These are phyloP conservation scores for Drusus annulatus DNA, from an alignment of 1,140 invertebrate species.

Conservation along the genomic window DNA sequence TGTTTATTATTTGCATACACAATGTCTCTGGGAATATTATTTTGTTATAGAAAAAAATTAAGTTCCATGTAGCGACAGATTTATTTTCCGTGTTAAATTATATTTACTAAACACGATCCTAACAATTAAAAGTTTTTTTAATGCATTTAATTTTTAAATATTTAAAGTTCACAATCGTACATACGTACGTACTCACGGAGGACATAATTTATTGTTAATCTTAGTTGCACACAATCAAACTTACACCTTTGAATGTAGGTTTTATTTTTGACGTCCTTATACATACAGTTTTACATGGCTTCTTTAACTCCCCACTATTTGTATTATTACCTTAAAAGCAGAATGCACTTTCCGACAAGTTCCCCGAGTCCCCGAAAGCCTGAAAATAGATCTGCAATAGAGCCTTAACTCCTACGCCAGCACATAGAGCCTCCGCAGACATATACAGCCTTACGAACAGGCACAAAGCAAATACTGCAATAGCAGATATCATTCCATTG, in stretches of 20 bases:
- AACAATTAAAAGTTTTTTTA: too few relatives aligned
- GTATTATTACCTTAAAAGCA: conserved; percentile 22
- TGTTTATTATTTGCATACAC: neutral
- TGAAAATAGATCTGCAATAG: conserved; percentile 38
- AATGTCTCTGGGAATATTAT: neutral
- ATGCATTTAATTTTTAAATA: too few relatives aligned
- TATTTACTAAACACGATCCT: too few relatives aligned
- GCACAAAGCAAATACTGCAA: conserved; percentile 53
- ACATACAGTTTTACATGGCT: conserved; percentile 1
- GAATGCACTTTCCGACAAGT: conserved; percentile 37
- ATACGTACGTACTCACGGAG: too few relatives aligned
- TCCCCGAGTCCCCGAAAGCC: conserved; percentile 15
- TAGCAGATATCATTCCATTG: conserved; percentile 58
- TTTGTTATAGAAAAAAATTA: too few relatives aligned
- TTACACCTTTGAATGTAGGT: too few relatives aligned
- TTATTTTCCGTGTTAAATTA: too few relatives aligned
- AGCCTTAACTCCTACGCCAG: conserved; percentile 34
- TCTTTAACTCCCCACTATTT: conserved; percentile 15
- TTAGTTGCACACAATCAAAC: too few relatives aligned
- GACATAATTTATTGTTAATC: too few relatives aligned
- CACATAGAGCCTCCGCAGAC: conserved; percentile 21
- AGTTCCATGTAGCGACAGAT: too few relatives aligned
- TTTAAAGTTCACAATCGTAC: too few relatives aligned
- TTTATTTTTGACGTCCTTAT: neutral
- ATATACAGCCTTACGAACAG: conserved; percentile 35